phyloP scores from a whole-genome alignment of 2,797 vertebrate species.

The Characodon lateralis region DNA sequence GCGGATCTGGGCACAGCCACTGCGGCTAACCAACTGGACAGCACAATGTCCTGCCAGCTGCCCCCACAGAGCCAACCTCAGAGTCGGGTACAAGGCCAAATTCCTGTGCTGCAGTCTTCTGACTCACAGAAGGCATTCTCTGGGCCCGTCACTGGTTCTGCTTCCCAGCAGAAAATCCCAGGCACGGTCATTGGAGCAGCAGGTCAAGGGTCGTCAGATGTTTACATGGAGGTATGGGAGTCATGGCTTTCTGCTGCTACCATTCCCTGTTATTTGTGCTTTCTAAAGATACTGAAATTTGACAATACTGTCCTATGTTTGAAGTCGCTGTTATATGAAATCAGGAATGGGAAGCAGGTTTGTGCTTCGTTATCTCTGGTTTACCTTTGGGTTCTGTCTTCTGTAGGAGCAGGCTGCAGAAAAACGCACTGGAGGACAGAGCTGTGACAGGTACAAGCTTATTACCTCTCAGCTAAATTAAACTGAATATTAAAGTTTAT shows the following conservation, averaged over 20 bases:
- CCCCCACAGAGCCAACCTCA: constrained; percentile 51
- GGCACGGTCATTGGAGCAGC: constrained; percentile 43
- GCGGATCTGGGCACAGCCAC: constrained; percentile 34
- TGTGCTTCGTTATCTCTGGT: not conserved
- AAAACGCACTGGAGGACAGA: constrained; percentile 73
- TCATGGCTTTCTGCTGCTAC: not conserved
- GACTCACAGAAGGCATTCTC: constrained; percentile 59
- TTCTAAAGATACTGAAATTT: not conserved
- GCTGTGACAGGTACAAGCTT: constrained; percentile 79
- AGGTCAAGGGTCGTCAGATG: constrained; percentile 58
- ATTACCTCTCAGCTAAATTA: not conserved
- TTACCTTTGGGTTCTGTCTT: constrained; percentile 31
- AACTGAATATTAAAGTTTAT: not conserved
- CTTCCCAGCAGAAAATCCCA: constrained; percentile 68
- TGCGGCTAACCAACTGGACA: constrained; percentile 63
- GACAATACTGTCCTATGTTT: not conserved
- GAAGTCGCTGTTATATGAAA: not conserved
- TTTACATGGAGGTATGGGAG: constrained; percentile 65
- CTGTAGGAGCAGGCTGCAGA: constrained; percentile 75
- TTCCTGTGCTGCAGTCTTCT: constrained; percentile 55
- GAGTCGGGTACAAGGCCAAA: constrained; percentile 63
- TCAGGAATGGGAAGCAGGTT: not conserved
- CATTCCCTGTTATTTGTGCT: not conserved
- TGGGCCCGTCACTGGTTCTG: constrained; percentile 48
- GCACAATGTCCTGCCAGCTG: constrained; percentile 57